Base-by-base conservation (phyloP, 2,797 vertebrate genomes). In the Phylloscopus collybita region DNA sequence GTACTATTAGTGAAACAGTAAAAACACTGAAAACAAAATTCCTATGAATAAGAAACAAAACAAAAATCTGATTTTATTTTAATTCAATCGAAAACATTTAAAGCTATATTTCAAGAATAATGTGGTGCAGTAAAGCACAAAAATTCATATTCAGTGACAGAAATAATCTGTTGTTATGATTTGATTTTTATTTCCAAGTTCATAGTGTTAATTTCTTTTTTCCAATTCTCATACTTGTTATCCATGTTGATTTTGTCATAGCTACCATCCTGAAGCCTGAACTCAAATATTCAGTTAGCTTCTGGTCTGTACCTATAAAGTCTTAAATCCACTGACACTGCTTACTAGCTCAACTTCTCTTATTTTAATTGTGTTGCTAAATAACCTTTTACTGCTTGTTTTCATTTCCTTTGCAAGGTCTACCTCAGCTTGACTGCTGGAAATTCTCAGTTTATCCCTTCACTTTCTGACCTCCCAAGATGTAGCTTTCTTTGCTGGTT, bases 331-430 rank as follows among this genome's bases (percentile, higher is more conserved):
- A 49, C 62, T 86, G 70, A 14, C 29, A 61, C 50, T 75, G 11
- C 47, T 71, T 65, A 16, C 16, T 54, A 69, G 20, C 20, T 88
- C 30, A 71, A 27, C 1, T 81, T 90, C 19, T 61, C 88, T 78
- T 66, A 32, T 71, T 92, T 88, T 54, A 86, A 88, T 88, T 94
- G 71, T 72, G 36, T 47, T 80, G 56, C 26, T 67, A 86, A 92
- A 93, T 80, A 90, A 67, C 11, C 5, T 86, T 86, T 91, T 86
- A 78, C 54, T 74, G 32, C 62, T 83, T 93, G 50, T 84, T 95
- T 91, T 83, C 8, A 72, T 97, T 88, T 93, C 70, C 62, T 79
- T 75, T 91, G 59, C 30, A 75, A 88, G 25, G 57, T 83, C 34
- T 86, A 90, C 83, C 61, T 86, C 54, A 71, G 61, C 14, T 45